Evolutionary conservation across 2,113 vertebrate species (phyloP).

Genomic region (Serilophus lunatus): DNA sequence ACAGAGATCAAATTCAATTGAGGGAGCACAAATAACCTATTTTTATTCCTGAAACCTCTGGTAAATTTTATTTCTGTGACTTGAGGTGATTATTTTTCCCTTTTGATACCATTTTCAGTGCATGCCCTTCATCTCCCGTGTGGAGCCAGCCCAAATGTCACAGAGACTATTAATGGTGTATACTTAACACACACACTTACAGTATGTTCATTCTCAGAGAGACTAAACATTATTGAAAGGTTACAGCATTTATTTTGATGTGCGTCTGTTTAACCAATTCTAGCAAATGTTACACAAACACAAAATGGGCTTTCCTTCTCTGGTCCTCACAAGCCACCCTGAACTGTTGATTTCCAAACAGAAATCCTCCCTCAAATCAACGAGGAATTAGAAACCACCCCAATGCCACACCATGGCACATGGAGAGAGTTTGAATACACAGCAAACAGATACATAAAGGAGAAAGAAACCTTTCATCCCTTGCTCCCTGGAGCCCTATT

Average conservation of each 20-base stretch:
- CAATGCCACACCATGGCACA: neutral
- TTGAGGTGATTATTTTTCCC: slow-evolving; percentile 57
- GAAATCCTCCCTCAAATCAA: neutral
- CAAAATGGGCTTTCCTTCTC: neutral
- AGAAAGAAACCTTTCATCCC: neutral
- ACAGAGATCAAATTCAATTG: slow-evolving; percentile 30
- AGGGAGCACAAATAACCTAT: slow-evolving; percentile 5
- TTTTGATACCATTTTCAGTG: slow-evolving; percentile 61
- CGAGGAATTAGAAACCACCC: neutral
- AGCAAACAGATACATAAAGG: neutral
- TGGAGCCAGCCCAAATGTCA: slow-evolving; percentile 56
- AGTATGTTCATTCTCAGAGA: slow-evolving; percentile 25
- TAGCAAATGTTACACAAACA: slow-evolving; percentile 42
- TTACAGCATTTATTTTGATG: slow-evolving; percentile 41
- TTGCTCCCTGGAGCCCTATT: neutral
- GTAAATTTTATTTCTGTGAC: slow-evolving; percentile 49
- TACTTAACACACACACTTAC: slow-evolving; percentile 32
- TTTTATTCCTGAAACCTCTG: slow-evolving; percentile 20
- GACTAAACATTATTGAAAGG: slow-evolving; percentile 54
- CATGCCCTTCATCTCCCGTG: slow-evolving; percentile 50
- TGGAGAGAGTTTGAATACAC: neutral
- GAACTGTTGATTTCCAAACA: slow-evolving; percentile 22
- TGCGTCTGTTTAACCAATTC: slow-evolving; percentile 40
- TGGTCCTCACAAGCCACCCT: neutral
- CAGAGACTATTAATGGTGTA: slow-evolving; percentile 26